Evolutionary conservation across 2,888 invertebrate genomes (phyloP).

Genomic region (Formica aserva): DNA sequence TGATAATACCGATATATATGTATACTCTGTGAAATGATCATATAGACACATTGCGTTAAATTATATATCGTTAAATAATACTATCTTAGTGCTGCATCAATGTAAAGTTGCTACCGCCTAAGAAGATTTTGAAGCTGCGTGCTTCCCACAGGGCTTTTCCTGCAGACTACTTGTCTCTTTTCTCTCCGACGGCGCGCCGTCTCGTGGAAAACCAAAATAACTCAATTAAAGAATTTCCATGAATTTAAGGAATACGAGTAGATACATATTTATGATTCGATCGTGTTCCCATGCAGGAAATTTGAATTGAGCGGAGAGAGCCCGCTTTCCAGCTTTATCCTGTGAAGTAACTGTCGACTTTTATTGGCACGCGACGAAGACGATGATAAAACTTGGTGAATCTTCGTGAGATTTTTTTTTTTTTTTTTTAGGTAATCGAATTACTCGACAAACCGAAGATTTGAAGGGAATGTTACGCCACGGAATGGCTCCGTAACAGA

Average conservation of each 20-base stretch:
- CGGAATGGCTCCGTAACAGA: constrained; percentile 29
- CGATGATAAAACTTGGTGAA: constrained; percentile 62
- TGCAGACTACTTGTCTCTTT: constrained; percentile 66
- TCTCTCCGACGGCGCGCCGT: constrained; percentile 31
- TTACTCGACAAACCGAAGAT: constrained; percentile 52
- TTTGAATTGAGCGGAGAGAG: constrained; percentile 71
- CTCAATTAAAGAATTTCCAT: constrained; percentile 86
- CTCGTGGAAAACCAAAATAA: constrained; percentile 82
- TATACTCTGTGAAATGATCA: neutral
- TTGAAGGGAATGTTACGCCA: constrained; percentile 39
- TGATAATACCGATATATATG: neutral
- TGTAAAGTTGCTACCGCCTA: constrained; percentile 63
- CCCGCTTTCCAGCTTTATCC: constrained; percentile 43
- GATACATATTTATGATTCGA: constrained; percentile 85
- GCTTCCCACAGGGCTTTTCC: constrained; percentile 84
- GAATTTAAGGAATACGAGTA: constrained; percentile 80
- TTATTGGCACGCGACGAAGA: constrained; percentile 62
- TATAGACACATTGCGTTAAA: constrained; percentile 3
- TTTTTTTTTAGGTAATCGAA: constrained; percentile 61
- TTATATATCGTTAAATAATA: constrained; percentile 45
- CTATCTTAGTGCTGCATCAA: constrained; percentile 35
- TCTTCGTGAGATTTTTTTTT: constrained; percentile 58
- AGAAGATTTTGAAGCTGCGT: constrained; percentile 81
- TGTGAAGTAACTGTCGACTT: constrained; percentile 55
- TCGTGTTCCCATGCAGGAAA: constrained; percentile 74